These are phyloP conservation scores for Limnodromus scolopaceus DNA, from an alignment of 2,797 vertebrate genomes.

Conservation along the genomic window DNA sequence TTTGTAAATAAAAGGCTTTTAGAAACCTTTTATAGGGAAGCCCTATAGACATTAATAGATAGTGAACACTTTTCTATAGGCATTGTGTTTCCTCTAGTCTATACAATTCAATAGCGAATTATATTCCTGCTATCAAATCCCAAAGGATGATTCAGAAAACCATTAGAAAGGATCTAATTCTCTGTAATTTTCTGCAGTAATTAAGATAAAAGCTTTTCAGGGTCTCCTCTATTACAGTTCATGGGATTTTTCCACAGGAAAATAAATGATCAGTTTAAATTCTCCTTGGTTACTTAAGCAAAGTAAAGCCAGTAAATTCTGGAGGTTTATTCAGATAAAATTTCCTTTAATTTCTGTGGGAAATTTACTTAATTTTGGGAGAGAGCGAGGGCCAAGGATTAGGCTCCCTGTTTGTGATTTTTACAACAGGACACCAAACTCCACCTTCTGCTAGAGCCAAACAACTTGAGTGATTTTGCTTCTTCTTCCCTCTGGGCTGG, in stretches of 20 bases:
- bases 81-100: conserved; percentile 35
- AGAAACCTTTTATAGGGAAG: conserved; percentile 19
- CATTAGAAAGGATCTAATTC: conserved; percentile 58
- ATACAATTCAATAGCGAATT: conserved; percentile 29
- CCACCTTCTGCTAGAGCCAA: background rate
- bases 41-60: conserved; percentile 12
- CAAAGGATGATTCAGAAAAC: conserved; percentile 44
- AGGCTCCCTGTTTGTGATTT: background rate
- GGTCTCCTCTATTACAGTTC: conserved; percentile 33
- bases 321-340: background rate
- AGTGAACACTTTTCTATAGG: conserved; percentile 21
- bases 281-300: conserved; percentile 10
- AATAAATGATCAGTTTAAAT: conserved; percentile 46
- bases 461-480: background rate
- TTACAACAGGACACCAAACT: background rate
- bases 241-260: conserved; percentile 37
- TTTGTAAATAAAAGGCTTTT: conserved; percentile 42
- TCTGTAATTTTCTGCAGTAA: conserved; percentile 59
- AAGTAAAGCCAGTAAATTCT: background rate
- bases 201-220: conserved; percentile 63
- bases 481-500: background rate
- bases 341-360: background rate
- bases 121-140: conserved; percentile 46
- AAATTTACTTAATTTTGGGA: background rate
- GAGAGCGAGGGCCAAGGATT: background rate